These are phyloP conservation scores for Tinamus major DNA, from an alignment of 2,797 vertebrate species.

Conservation along the genomic window DNA sequence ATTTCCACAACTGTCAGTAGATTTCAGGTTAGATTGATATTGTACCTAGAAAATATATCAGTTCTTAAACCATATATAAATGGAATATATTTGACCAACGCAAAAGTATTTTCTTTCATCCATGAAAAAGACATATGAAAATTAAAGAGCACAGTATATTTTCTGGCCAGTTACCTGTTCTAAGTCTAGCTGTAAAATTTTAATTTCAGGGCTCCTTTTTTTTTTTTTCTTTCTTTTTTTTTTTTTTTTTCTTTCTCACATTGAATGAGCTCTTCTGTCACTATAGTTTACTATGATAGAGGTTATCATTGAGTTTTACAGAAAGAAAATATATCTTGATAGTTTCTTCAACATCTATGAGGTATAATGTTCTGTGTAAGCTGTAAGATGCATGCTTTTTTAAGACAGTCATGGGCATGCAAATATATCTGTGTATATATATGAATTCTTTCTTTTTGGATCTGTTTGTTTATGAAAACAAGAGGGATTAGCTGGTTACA, in stretches of 20 bases:
- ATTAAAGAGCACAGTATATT: neutral
- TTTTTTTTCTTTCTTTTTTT: too few relatives aligned
- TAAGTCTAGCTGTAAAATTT: constrained; percentile 10
- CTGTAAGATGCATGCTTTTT: neutral
- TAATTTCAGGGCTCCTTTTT: neutral
- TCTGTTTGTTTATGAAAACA: neutral
- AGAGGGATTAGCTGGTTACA: neutral
- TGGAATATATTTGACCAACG: neutral
- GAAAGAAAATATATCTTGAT: neutral
- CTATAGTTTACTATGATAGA: neutral
- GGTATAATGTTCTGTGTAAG: neutral
- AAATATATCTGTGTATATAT: neutral
- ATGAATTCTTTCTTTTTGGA: neutral
- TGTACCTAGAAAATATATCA: neutral
- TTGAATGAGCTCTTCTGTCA: neutral
- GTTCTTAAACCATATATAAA: neutral
- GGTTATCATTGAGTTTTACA: neutral
- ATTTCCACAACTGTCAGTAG: neutral
- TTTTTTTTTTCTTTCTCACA: neutral
- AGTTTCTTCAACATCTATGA: neutral
- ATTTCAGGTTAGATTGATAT: neutral
- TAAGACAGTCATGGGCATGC: neutral
- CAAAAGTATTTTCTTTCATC: neutral
- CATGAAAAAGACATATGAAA: neutral
- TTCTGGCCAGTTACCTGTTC: constrained; percentile 4